Base-by-base conservation (phyloP, 1,140 invertebrate genomes). In the Zelostemma sp. region DNA sequence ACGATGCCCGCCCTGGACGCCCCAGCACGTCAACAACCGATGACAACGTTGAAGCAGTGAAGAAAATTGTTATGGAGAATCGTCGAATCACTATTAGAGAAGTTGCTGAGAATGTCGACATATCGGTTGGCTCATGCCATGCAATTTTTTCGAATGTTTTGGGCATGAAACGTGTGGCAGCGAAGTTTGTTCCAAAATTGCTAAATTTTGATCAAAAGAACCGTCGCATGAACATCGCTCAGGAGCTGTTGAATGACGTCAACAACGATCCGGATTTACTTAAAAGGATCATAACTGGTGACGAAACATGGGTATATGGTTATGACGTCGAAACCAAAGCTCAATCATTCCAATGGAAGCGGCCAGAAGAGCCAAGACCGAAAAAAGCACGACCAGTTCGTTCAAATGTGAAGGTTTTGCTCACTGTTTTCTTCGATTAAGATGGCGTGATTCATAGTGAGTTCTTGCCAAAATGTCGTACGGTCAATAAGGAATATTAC, bases 401-500 rank as follows among this genome's bases (percentile, higher is more conserved):
- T n/a, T n/a, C n/a, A n/a, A n/a, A n/a, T n/a, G n/a, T n/a, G n/a
- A n/a, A n/a, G n/a, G n/a, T n/a, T n/a, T n/a, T n/a, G n/a, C n/a
- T n/a, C n/a, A n/a, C n/a, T n/a, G n/a, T n/a, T n/a, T n/a, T n/a
- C n/a, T n/a, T n/a, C n/a, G n/a, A n/a, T n/a, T n/a, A n/a, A n/a
- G n/a, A n/a, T n/a, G n/a, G n/a, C n/a, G n/a, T n/a, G n/a, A n/a
- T n/a, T n/a, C n/a, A n/a, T n/a, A n/a, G n/a, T n/a, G n/a, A n/a
- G n/a, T n/a, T n/a, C n/a, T n/a, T n/a, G n/a, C 70, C 70, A 71
- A 19, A 75, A 51, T 60, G 72, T 66, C 66, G 56, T 51, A 79
- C 71, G 18, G 61, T 79, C 17, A 76, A 79, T 72, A 75, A 78
- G 41, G 57, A 77, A 41, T 71, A 73, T 43, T 70, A 69, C 38